Conservation (phyloP, 2,888 invertebrate genomes). For the Diogma glabrata region DNA sequence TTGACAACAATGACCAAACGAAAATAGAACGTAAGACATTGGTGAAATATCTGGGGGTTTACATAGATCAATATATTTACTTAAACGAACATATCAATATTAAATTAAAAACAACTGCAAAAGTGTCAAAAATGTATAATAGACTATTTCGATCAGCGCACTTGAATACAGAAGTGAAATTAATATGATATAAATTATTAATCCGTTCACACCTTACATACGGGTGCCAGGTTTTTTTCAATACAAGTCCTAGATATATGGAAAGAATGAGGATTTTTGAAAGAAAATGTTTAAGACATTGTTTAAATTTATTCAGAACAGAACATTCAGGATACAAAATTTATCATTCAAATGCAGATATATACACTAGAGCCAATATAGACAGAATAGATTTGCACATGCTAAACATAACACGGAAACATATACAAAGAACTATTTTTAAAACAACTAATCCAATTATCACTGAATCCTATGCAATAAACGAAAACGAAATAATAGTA, state of each 20-base stretch:
- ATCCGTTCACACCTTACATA: not conserved
- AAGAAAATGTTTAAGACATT: not conserved
- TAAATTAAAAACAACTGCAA: not conserved
- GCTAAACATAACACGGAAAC: not conserved
- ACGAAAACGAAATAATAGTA: no score
- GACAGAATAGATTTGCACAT: not conserved
- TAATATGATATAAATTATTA: not conserved
- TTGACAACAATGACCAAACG: not conserved
- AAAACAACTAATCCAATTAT: no score
- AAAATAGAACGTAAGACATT: not conserved
- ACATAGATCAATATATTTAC: not conserved
- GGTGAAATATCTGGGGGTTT: not conserved
- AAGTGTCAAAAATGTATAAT: not conserved
- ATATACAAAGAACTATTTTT: no score
- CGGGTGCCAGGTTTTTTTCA: not conserved
- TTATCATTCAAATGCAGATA: not conserved
- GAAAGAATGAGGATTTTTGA: not conserved
- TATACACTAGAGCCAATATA: not conserved
- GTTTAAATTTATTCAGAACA: not conserved
- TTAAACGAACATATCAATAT: not conserved
- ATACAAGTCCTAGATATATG: not conserved
- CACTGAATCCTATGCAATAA: no score
- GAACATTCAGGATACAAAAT: not conserved
- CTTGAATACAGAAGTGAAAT: not conserved
- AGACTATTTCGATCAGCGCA: not conserved